Evolutionary conservation across 2,888 invertebrate genomes (phyloP).

Genomic region (Hemaris fuciformis): DNA sequence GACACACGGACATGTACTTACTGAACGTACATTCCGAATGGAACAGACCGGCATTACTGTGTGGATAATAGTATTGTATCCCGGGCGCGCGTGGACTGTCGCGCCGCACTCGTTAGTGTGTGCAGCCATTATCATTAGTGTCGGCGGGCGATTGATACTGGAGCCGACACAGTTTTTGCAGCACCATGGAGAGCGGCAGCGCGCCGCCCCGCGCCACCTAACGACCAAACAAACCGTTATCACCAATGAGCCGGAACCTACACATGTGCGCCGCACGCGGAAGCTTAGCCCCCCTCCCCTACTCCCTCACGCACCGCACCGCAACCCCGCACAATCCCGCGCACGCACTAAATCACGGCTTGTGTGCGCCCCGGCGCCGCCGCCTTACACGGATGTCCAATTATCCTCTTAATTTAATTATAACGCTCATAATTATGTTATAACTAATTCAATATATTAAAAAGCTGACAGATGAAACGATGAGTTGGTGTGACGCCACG

Average conservation of each 20-base stretch:
- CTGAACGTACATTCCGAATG: no score
- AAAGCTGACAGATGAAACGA: slow-evolving; percentile 5
- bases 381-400: slow-evolving; percentile 15
- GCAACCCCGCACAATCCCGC: neutral
- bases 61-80: neutral
- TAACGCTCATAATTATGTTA: slow-evolving; percentile 2
- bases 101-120: no score
- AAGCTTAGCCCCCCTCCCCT: neutral
- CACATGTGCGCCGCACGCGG: slow-evolving; percentile 26
- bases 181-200: slow-evolving; percentile 12
- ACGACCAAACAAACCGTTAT: slow-evolving; percentile 54
- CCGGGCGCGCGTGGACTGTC: neutral
- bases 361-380: neutral
- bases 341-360: neutral
- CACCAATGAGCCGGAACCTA: slow-evolving; percentile 34
- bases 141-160: slow-evolving; percentile 24
- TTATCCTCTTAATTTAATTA: slow-evolving; percentile 25
- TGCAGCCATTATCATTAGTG: neutral
- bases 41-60: no score
- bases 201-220: slow-evolving; percentile 17
- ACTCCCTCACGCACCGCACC: no score
- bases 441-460: slow-evolving; percentile 11
- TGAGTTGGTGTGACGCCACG: neutral
- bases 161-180: slow-evolving; percentile 24
- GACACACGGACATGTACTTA: no score